A percentile compares a stretch with the other conserved stretches of the same genome.
Conservation (phyloP, 2,113 vertebrate genomes). For the Neotragus pygmaeus region DNA sequence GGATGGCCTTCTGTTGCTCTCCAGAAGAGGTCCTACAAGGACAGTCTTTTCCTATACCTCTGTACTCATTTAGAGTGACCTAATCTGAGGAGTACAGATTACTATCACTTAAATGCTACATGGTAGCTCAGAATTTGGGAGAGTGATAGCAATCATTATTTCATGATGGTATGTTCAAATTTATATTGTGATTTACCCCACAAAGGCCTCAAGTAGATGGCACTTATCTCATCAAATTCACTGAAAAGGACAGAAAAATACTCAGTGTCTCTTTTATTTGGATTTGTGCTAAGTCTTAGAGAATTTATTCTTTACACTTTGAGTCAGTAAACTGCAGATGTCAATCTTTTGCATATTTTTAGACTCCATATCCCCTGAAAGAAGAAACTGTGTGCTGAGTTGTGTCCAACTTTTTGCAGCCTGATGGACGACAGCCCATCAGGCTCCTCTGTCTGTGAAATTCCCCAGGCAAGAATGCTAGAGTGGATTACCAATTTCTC, state of each 20-base stretch:
- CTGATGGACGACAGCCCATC: neutral
- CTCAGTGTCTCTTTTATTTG: conserved; percentile 17
- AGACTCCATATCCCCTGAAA: neutral
- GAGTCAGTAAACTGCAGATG: neutral
- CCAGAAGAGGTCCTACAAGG: neutral
- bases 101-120: neutral
- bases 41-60: neutral
- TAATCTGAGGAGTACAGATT: neutral
- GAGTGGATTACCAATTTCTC: neutral
- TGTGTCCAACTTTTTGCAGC: neutral
- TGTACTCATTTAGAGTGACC: conserved; percentile 9
- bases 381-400: neutral
- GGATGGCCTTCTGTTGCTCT: neutral
- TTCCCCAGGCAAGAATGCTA: neutral
- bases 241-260: conserved; percentile 11
- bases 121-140: conserved; percentile 3
- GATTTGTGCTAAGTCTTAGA: conserved; percentile 1
- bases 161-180: neutral
- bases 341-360: conserved; percentile 16
- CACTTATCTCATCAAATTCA: conserved; percentile 6
- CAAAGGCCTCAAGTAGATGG: neutral
- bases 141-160: conserved; percentile 28
- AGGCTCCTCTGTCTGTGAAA: neutral
- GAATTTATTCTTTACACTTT: conserved; percentile 27
- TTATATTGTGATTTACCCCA: conserved; percentile 25